Evolutionary conservation across 2,797 vertebrate species (phyloP), one percentile per base, ranked within the genome.

Genomic region (Labroides dimidiatus): DNA sequence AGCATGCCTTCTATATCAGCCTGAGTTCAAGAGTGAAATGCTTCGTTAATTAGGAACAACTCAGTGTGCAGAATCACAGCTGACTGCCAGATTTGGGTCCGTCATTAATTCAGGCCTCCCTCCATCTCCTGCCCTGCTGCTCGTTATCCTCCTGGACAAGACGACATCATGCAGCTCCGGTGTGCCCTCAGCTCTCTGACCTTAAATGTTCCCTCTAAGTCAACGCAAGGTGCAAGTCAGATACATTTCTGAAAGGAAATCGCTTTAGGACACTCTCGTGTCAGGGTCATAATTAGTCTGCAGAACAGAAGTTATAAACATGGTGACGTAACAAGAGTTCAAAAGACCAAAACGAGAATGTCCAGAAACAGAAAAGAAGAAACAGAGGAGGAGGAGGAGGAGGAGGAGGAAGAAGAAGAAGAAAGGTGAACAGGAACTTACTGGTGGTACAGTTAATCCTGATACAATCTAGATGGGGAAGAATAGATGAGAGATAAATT

Each of bases 401-500:
- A n/a, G 82, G 72, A 68, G 63, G 58, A 72, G 75, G 63, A 72
- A 75, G 72, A 79, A 75, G 50, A 83, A 84, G 72, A 85, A 81
- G 74, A 82, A 95, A 97, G 94, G 95, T 95, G 96, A 98, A 96
- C 96, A 95, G 94, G 94, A 93, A 99, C 98, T 99, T 99, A 99
- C 98, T 99, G 96, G 96, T 95, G 93, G 98, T 96, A 99, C 98
- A 99, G 97, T 99, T 99, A 95, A 97, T 99, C 97, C 96, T 99
- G 96, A 97, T 95, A 99, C 98, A 99, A 97, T 99, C 98, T 99
- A 98, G 97, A 99, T 95, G 96, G 98, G 96, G 96, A 95, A 99
- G 96, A 99, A 98, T 98, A 99, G 96, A 99, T 97, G 96, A 98
- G 96, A 99, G 97, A 97, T 99, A 97, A 96, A 96, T 98, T 96